Conservation (phyloP, 2,797 vertebrate genomes). For the Neoniphon sammara region DNA sequence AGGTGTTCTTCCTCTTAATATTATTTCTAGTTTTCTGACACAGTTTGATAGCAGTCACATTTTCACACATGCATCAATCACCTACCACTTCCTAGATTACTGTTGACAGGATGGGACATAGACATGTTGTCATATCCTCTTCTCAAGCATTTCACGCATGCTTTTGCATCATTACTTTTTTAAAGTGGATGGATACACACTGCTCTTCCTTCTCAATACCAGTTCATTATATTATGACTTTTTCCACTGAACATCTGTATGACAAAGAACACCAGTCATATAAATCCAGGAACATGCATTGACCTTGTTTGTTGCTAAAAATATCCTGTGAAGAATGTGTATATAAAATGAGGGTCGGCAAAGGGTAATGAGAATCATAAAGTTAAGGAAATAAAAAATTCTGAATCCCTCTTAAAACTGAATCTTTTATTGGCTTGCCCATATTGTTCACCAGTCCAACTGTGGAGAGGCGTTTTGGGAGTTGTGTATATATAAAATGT, state of each 20-base stretch:
- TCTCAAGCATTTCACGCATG: background rate
- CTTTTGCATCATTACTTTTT: too few species aligned
- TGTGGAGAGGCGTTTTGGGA: background rate
- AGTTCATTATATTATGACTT: background rate
- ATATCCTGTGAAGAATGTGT: conserved; percentile 13
- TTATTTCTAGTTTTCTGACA: conserved; percentile 28
- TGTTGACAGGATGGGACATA: background rate
- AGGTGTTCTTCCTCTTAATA: conserved; percentile 38
- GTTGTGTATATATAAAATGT: background rate
- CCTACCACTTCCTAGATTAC: background rate
- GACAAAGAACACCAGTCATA: background rate
- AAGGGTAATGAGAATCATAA: conserved; percentile 17
- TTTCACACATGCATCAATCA: conserved; percentile 34
- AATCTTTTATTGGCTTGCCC: conserved; percentile 2
- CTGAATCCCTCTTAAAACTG: conserved; percentile 12
- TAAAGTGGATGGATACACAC: too few species aligned
- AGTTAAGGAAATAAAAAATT: conserved; percentile 20
- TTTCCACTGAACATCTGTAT: background rate
- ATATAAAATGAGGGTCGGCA: conserved; percentile 1
- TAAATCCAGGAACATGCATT: too few species aligned
- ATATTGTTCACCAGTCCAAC: background rate
- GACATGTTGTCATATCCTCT: conserved; percentile 34
- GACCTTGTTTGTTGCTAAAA: conserved; percentile 10
- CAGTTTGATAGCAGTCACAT: conserved; percentile 20
- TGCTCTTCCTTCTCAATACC: too few species aligned